Conservation (phyloP, 2,888 invertebrate genomes). For the Caenorhabditis zanzibari region DNA sequence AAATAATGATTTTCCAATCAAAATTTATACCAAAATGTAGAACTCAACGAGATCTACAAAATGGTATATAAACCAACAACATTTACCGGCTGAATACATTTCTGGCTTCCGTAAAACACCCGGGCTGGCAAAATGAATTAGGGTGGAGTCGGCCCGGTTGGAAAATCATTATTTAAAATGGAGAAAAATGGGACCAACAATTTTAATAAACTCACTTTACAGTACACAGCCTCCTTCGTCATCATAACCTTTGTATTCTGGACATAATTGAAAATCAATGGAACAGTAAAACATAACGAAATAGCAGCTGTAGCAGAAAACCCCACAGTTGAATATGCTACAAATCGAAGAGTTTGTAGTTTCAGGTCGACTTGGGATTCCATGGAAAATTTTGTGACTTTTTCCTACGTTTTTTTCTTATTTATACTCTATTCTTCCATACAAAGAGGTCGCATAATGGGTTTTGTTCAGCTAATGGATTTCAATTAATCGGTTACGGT, state of each 20-base stretch:
- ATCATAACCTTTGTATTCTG: constrained; percentile 29
- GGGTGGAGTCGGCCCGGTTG: too few species aligned
- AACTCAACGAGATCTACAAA: too few species aligned
- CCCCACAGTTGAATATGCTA: constrained; percentile 52
- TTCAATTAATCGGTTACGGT: constrained; percentile 13
- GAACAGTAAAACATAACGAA: constrained; percentile 49
- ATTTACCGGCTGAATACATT: too few species aligned
- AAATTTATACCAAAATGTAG: too few species aligned
- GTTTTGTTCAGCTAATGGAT: constrained; percentile 13
- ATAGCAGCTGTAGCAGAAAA: constrained; percentile 35
- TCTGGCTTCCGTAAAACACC: too few species aligned
- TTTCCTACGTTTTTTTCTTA: background rate
- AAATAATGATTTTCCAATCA: too few species aligned
- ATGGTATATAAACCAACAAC: too few species aligned
- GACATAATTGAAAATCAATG: constrained; percentile 39
- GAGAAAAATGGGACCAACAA: too few species aligned
- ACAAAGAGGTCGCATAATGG: background rate
- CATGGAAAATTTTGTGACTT: constrained; percentile 16
- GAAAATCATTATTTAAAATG: too few species aligned
- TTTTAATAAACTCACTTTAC: constrained; percentile 58
- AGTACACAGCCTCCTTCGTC: constrained; percentile 41
- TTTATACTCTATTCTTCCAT: background rate
- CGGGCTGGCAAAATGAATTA: too few species aligned
- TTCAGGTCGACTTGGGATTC: constrained; percentile 43
- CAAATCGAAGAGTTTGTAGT: constrained; percentile 27